Evolutionary conservation across 1,140 invertebrate genomes (phyloP).

Genomic region (Philotrypesis tridentata): DNA sequence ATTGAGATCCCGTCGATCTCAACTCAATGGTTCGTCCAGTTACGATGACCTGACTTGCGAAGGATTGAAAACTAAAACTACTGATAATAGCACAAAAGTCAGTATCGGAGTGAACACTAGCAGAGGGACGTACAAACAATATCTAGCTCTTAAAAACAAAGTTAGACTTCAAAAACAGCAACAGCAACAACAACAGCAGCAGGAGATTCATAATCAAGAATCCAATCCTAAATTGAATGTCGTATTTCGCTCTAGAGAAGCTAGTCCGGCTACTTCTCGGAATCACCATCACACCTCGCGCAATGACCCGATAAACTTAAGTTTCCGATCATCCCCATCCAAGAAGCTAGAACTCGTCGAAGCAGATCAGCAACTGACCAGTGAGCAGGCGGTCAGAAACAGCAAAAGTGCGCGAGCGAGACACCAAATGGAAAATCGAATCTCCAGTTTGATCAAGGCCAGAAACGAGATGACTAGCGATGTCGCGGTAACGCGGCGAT

Average conservation of each 20-base stretch:
- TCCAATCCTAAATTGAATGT: background rate
- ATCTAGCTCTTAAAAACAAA: constrained; percentile 55
- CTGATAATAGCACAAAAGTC: constrained; percentile 35
- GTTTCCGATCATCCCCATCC: background rate
- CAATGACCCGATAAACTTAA: background rate
- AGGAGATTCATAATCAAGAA: constrained; percentile 51
- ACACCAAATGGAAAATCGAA: constrained; percentile 26
- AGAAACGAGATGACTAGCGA: constrained; percentile 46
- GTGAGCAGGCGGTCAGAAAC: background rate
- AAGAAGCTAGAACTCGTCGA: background rate
- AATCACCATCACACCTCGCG: constrained; percentile 33
- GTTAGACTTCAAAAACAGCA: constrained; percentile 50
- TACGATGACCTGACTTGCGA: constrained; percentile 60
- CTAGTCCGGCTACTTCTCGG: constrained; percentile 41
- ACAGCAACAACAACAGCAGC: constrained; percentile 50
- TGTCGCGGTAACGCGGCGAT: constrained; percentile 17
- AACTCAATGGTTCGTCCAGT: constrained; percentile 59
- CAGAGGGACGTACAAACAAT: constrained; percentile 59
- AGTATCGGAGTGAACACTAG: constrained; percentile 55
- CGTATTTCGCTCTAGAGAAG: constrained; percentile 45
- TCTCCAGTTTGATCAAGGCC: constrained; percentile 49
- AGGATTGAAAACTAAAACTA: background rate
- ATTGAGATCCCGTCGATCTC: constrained; percentile 51
- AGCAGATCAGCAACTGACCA: background rate
- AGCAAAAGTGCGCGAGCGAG: constrained; percentile 30